phyloP scores from a whole-genome alignment of 2,888 invertebrate species.

The Ophonus ardosiacus region DNA sequence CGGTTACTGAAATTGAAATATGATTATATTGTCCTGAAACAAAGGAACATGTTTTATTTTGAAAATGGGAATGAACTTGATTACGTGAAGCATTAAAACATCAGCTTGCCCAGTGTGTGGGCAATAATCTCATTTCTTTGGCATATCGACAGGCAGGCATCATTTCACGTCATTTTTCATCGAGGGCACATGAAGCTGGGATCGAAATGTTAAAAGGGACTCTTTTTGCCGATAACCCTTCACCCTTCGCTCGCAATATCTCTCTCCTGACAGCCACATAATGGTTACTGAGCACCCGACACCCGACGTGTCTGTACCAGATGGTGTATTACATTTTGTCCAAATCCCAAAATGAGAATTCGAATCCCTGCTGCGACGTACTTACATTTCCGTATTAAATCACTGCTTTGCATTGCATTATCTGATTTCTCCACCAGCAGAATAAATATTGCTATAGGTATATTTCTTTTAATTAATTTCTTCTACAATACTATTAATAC shows the following conservation, averaged over 20 bases:
- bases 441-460: not conserved
- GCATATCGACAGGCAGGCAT: slow-evolving; percentile 19
- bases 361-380: slow-evolving; percentile 11
- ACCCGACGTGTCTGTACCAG: slow-evolving; percentile 49
- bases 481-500: too few relatives aligned
- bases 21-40: not conserved
- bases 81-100: not conserved
- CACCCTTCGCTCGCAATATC: slow-evolving; percentile 46
- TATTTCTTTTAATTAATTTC: too few relatives aligned
- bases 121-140: slow-evolving; percentile 46
- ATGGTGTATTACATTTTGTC: slow-evolving; percentile 48
- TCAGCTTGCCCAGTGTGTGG: not conserved
- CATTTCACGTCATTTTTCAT: slow-evolving; percentile 43
- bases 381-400: slow-evolving; percentile 44
- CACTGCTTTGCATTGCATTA: not conserved
- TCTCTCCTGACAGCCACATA: slow-evolving; percentile 52
- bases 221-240: slow-evolving; percentile 54
- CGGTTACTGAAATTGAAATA: too few relatives aligned
- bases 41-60: not conserved
- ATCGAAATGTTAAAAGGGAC: slow-evolving; percentile 21
- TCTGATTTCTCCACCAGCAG: not conserved
- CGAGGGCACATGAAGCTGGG: slow-evolving; percentile 21
- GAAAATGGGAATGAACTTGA: not conserved
- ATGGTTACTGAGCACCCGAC: slow-evolving; percentile 43
- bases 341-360: slow-evolving; percentile 50